Evolutionary conservation across 2,888 invertebrate genomes (phyloP).

Genomic region (Polylopha cassiicola): DNA sequence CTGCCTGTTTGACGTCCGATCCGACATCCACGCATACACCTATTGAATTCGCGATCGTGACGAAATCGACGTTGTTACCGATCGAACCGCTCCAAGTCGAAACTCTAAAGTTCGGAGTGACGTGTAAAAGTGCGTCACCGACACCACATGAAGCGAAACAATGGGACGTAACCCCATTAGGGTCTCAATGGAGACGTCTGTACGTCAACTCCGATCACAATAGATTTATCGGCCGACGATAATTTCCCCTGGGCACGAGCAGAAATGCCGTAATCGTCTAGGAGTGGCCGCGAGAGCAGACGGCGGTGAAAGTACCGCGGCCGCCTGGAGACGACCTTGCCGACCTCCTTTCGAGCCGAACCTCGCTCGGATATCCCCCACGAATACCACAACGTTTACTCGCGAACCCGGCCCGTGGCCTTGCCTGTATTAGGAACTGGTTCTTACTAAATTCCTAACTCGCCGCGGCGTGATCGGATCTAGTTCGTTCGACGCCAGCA

Average conservation of each 20-base stretch:
- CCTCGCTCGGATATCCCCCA: conserved; percentile 27
- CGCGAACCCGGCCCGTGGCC: conserved; percentile 9
- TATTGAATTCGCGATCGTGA: too few relatives aligned
- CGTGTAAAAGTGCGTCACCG: conserved; percentile 18
- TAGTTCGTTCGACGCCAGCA: conserved; percentile 3
- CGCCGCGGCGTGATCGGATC: conserved; percentile 11
- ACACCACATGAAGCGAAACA: conserved; percentile 7
- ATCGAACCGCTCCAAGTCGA: conserved; percentile 11
- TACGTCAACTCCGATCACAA: background rate
- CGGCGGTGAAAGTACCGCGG: conserved; percentile 58
- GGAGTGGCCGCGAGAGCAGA: conserved; percentile 36
- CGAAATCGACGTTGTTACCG: conserved; percentile 7
- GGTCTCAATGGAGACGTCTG: conserved; percentile 7
- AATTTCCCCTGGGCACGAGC: conserved; percentile 25
- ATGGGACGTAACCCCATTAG: conserved; percentile 15
- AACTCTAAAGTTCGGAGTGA: conserved; percentile 9
- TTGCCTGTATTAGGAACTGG: conserved; percentile 12
- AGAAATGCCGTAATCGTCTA: conserved; percentile 25
- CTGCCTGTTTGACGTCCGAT: too few relatives aligned
- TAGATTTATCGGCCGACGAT: too few relatives aligned
- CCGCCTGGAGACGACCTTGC: conserved; percentile 56
- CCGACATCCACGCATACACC: background rate
- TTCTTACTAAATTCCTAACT: conserved; percentile 21
- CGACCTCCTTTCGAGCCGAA: conserved; percentile 30
- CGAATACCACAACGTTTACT: conserved; percentile 13